Base-by-base conservation (phyloP, 2,797 vertebrate genomes). In the Acanthurus leucopareius region DNA sequence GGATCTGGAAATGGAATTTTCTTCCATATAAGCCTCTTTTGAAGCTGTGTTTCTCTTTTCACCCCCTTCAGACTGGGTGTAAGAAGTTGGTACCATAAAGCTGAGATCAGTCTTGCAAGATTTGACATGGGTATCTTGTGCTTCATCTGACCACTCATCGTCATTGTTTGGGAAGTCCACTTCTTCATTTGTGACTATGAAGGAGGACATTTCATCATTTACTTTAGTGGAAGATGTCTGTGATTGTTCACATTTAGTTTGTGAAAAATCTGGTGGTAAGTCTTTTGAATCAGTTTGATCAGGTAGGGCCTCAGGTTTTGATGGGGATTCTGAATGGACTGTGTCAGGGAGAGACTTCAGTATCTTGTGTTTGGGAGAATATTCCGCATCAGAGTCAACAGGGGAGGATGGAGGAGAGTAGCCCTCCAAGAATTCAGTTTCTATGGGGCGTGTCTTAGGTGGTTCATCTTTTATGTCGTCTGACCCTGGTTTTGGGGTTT, bases 361-460 rank as follows among this genome's bases (percentile, higher is more conserved):
- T 25, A 82, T 49, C 5, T 74, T 76, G 57, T 91, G 89, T 81
- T 94, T 80, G 35, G 92, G 92, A 66, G 91, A 90, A 57, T 62
- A 87, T 61, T 95, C 93, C 0, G 38, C 69, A 81, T 93, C 93
- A 53, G 92, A 95, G 48, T 94, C 91, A 2, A 91, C 87, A 19
- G 93, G 91, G 2, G 93, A 92, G 49, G 91, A 93, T 35, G 90
- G 87, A 64, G 90, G 89, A 28, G 91, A 92, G 73, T 92, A 86
- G 44, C 91, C 91, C 63, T 92, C 90, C 49, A 92, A 88, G 54
- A 92, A 88, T 84, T 93, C 91, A 1, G 85, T 90, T 82, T 92
- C 91, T 72, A 94, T n/a, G 2, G 88, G 84, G 0, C 86, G 71
- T 45, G 75, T 75, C 54, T 85, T 89, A 16, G 87, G 67, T 56